These are phyloP conservation scores for Philereme vetulata DNA, from an alignment of 2,888 invertebrate species.

Conservation along the genomic window DNA sequence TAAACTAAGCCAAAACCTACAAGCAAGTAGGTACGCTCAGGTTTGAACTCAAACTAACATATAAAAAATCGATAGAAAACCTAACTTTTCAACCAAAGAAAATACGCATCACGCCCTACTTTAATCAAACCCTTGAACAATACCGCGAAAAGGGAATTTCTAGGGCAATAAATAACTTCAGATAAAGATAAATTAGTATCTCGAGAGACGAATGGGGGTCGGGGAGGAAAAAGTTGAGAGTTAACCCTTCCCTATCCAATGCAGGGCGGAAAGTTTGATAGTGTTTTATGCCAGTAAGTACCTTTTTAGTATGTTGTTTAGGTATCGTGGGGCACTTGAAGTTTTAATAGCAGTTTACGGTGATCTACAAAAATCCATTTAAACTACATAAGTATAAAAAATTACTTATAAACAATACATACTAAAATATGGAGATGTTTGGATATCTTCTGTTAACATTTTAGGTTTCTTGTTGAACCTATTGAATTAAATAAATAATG, in stretches of 20 bases:
- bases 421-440: too few species aligned
- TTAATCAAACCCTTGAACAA: slow-evolving; percentile 67
- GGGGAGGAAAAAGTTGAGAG: slow-evolving; percentile 73
- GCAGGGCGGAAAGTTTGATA: slow-evolving; percentile 60
- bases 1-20: too few species aligned
- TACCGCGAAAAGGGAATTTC: slow-evolving; percentile 66
- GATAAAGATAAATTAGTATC: slow-evolving; percentile 79
- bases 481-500: too few species aligned
- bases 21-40: too few species aligned
- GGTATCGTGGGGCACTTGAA: not conserved
- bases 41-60: too few species aligned
- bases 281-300: slow-evolving; percentile 56
- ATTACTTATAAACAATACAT: too few species aligned
- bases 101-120: slow-evolving; percentile 45
- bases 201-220: slow-evolving; percentile 74
- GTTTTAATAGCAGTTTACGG: too few species aligned
- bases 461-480: too few species aligned
- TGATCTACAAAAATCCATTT: too few species aligned
- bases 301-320: slow-evolving; percentile 10
- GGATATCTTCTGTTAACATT: too few species aligned
- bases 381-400: too few species aligned
- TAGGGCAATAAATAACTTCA: slow-evolving; percentile 68
- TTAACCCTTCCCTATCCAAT: slow-evolving; percentile 75
- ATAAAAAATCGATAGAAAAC: too few species aligned
- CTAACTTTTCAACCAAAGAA: slow-evolving; percentile 6